These are phyloP conservation scores for Pandemis heparana DNA, from an alignment of 2,888 invertebrate genomes.

Conservation along the genomic window DNA sequence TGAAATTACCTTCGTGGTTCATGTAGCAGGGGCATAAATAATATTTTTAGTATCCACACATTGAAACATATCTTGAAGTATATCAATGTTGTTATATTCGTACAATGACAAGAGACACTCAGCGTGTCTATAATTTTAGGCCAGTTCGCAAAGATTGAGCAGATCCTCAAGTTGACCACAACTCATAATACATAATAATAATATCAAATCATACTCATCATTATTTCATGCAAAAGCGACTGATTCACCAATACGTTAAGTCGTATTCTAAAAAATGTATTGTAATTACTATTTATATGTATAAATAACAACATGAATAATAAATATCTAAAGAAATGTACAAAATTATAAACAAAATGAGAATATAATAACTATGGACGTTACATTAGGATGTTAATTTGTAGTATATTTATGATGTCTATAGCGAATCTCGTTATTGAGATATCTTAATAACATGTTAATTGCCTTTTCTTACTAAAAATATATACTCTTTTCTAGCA, in stretches of 20 bases:
- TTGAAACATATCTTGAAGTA: constrained; percentile 9
- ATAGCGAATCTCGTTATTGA: constrained; percentile 57
- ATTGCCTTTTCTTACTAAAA: constrained; percentile 52
- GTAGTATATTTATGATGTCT: constrained; percentile 55
- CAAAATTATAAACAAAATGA: constrained; percentile 33
- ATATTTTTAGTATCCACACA: not conserved
- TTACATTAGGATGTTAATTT: constrained; percentile 49
- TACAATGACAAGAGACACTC: not conserved
- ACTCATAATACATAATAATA: not conserved
- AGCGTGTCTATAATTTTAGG: not conserved
- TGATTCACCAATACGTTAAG: constrained; percentile 48
- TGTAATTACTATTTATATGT: constrained; percentile 35
- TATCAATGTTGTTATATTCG: constrained; percentile 15
- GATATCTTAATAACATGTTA: constrained; percentile 52
- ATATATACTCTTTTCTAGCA: constrained; percentile 22
- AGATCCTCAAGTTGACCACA: not conserved
- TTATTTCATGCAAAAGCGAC: constrained; percentile 48
- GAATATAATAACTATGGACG: constrained; percentile 36
- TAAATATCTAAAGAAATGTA: constrained; percentile 37
- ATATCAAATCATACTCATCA: constrained; percentile 31
- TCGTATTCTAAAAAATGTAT: constrained; percentile 38
- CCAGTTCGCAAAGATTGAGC: not conserved
- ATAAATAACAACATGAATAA: constrained; percentile 18
- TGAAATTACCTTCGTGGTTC: not conserved
- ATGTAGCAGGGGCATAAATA: constrained; percentile 2